Conservation (phyloP, 2,888 invertebrate species). For the Aricia artaxerxes region DNA sequence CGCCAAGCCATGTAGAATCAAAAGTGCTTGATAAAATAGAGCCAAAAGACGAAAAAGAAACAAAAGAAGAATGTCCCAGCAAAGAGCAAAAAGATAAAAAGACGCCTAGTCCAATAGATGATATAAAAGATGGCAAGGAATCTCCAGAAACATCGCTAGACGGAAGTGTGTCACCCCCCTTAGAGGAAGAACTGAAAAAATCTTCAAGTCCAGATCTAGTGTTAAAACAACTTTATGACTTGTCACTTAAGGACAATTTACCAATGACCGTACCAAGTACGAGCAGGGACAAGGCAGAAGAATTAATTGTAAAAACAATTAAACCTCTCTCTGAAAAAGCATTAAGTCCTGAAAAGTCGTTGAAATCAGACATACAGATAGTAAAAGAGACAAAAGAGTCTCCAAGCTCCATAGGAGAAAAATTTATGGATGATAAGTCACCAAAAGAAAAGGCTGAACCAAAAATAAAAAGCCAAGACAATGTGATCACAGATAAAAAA, state of each 20-base stretch:
- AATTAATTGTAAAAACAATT: background rate
- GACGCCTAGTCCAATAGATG: background rate
- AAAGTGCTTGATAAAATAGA: background rate
- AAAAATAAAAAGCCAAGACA: background rate
- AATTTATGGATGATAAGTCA: background rate
- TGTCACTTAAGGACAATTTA: background rate
- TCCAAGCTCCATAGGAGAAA: background rate
- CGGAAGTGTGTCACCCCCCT: background rate
- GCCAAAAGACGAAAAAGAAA: background rate
- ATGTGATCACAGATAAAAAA: conserved; percentile 25
- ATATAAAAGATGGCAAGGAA: background rate
- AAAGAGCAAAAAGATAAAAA: background rate
- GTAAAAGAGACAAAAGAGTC: background rate
- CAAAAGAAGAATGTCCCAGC: background rate
- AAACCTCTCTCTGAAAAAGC: conserved; percentile 25
- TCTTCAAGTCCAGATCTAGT: too few relatives aligned
- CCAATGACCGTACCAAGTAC: background rate
- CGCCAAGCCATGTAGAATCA: conserved; percentile 35
- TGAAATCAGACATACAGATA: conserved; percentile 26
- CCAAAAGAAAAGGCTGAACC: background rate
- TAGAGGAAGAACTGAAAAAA: background rate
- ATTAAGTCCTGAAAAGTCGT: background rate
- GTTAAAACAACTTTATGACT: too few relatives aligned
- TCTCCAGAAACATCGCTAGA: background rate
- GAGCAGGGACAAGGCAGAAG: background rate